phyloP scores from a whole-genome alignment of 2,113 vertebrate genomes.

The Triplophysa tibetana region DNA sequence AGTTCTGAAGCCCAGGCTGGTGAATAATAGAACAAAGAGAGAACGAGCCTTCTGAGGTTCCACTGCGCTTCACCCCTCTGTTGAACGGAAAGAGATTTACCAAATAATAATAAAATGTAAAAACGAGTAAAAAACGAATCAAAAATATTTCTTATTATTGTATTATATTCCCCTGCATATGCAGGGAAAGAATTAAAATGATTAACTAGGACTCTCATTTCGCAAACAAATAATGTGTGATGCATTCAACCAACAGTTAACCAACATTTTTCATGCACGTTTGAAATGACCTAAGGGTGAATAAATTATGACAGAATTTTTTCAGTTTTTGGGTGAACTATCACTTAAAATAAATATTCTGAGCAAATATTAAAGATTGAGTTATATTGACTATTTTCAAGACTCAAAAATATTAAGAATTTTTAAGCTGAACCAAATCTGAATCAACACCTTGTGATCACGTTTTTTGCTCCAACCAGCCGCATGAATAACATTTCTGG shows the following conservation, averaged over 20 bases:
- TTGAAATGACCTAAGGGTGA: too few species aligned
- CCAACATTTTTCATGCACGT: too few species aligned
- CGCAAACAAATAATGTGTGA: too few species aligned
- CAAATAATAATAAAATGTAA: conserved; percentile 2
- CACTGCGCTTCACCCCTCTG: conserved; percentile 68
- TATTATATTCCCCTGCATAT: background rate
- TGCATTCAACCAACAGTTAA: too few species aligned
- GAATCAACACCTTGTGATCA: background rate
- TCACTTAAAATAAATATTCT: too few species aligned
- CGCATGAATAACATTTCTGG: conserved; percentile 24
- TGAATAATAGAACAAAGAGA: conserved; percentile 85
- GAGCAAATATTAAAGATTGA: too few species aligned
- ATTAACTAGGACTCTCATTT: too few species aligned
- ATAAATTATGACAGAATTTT: too few species aligned
- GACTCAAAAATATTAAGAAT: background rate
- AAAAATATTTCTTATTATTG: background rate
- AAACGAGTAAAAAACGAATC: conserved; percentile 21
- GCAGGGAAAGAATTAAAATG: background rate
- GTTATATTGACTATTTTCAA: background rate
- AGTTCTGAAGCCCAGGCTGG: conserved; percentile 76
- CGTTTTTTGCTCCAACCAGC: conserved; percentile 10
- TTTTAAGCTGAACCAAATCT: background rate
- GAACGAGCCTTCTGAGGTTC: conserved; percentile 74
- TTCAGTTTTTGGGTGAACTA: too few species aligned
- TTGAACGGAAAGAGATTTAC: conserved; percentile 47